Percentiles rank a stretch among this genome's conserved stretches.
These are phyloP conservation scores for Eupeodes corollae DNA, from an alignment of 1,140 invertebrate species.

Conservation along the genomic window DNA sequence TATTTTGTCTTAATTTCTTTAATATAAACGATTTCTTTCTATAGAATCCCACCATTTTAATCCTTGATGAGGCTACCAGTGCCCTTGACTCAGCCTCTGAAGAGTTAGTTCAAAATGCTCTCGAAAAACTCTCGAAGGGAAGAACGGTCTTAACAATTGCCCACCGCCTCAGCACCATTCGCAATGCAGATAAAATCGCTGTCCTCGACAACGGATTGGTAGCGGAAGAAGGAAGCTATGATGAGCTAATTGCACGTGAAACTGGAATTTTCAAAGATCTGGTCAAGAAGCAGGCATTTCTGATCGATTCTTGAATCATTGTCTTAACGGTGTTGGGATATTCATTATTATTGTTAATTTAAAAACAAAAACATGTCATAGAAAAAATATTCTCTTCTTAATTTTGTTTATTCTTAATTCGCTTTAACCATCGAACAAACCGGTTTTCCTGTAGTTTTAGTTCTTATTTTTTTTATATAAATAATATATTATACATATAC, in stretches of 20 bases:
- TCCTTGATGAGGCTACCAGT: slow-evolving; percentile 84
- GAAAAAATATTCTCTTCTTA: too few relatives aligned
- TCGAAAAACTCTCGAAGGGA: slow-evolving; percentile 70
- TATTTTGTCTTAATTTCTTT: background rate
- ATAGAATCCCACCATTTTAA: slow-evolving; percentile 70
- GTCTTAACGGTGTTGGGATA: background rate
- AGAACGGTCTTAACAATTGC: slow-evolving; percentile 88
- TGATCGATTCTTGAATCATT: slow-evolving; percentile 4
- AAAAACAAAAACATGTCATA: too few relatives aligned
- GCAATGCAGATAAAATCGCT: slow-evolving; percentile 80
- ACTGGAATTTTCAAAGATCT: slow-evolving; percentile 52
- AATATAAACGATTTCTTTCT: slow-evolving; percentile 14
- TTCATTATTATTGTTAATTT: too few relatives aligned
- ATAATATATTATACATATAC: too few relatives aligned
- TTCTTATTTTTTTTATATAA: too few relatives aligned
- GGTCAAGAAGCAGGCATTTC: slow-evolving; percentile 53
- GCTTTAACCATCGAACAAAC: too few relatives aligned
- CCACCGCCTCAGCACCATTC: slow-evolving; percentile 84
- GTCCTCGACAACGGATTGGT: slow-evolving; percentile 75
- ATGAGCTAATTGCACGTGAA: slow-evolving; percentile 47
- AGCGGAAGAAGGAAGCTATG: slow-evolving; percentile 73
- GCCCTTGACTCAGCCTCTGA: slow-evolving; percentile 87
- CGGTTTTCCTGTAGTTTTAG: too few relatives aligned
- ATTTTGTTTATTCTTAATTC: too few relatives aligned
- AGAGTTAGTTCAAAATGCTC: slow-evolving; percentile 71